phyloP scores from a whole-genome alignment of 2,797 vertebrate genomes.

The Bryconaethiops microstoma region DNA sequence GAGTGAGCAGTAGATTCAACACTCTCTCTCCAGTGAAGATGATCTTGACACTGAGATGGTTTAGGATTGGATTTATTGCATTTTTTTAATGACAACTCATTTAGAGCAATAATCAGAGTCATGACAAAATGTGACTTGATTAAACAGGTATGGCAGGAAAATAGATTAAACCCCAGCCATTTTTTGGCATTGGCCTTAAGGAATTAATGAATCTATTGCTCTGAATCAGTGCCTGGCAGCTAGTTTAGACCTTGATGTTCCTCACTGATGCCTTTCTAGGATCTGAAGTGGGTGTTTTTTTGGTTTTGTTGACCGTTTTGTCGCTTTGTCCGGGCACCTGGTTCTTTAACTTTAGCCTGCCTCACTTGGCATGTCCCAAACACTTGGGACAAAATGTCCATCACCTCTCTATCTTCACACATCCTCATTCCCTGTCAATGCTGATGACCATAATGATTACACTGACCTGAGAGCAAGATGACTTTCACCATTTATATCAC shows the following conservation, averaged over 20 bases:
- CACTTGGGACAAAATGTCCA: not conserved
- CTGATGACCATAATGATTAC: conserved; percentile 3
- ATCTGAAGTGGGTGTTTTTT: not conserved
- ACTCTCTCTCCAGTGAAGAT: no score
- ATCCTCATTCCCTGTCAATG: conserved; percentile 6
- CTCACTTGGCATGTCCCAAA: not conserved
- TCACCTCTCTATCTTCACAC: conserved; percentile 4
- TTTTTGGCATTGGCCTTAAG: no score
- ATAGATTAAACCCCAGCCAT: no score
- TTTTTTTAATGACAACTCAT: no score
- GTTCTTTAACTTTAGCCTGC: not conserved
- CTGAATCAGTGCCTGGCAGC: not conserved
- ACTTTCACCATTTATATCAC: conserved; percentile 16
- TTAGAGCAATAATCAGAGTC: no score
- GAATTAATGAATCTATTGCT: not conserved
- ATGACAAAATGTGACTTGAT: no score
- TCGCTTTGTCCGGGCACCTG: not conserved
- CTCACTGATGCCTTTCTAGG: not conserved
- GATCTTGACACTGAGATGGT: no score
- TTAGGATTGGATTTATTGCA: no score
- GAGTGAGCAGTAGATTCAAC: no score
- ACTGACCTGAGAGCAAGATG: conserved; percentile 8
- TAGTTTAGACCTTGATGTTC: not conserved
- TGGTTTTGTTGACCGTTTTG: not conserved
- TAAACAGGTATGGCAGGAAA: no score